Evolutionary conservation across 1,140 invertebrate species (phyloP).

Genomic region (Lepidurus packardi): DNA sequence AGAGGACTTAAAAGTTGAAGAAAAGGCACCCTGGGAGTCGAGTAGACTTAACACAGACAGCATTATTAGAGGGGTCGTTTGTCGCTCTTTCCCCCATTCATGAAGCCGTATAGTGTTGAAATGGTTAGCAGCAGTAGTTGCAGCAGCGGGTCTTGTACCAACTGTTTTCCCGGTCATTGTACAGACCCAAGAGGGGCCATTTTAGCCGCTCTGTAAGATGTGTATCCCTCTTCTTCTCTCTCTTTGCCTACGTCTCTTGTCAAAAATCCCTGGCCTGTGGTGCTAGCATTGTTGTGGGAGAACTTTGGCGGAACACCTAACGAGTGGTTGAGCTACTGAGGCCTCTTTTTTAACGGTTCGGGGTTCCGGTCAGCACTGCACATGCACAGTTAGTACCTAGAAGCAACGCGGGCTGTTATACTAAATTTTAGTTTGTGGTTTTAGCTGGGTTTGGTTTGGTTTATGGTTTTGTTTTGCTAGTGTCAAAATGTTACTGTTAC

Average conservation of each 20-base stretch:
- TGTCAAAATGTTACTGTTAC: too few species aligned
- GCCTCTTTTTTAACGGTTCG: background rate
- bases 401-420: background rate
- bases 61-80: background rate
- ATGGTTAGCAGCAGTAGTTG: background rate
- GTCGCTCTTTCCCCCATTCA: slow-evolving; percentile 8
- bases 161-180: background rate
- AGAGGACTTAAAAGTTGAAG: background rate
- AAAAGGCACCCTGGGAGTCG: background rate
- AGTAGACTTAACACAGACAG: background rate
- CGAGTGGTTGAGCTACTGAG: background rate
- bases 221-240: too few species aligned
- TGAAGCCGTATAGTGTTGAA: background rate
- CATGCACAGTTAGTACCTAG: background rate
- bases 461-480: background rate
- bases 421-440: background rate
- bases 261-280: background rate
- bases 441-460: too few species aligned
- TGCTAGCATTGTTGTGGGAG: background rate
- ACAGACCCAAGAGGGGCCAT: background rate
- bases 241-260: too few species aligned
- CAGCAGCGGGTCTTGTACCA: background rate
- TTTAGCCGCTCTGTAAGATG: too few species aligned
- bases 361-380: background rate
- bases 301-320: background rate